Evolutionary conservation across 2,113 vertebrate species (phyloP).

Genomic region (Turdus rufiventris): DNA sequence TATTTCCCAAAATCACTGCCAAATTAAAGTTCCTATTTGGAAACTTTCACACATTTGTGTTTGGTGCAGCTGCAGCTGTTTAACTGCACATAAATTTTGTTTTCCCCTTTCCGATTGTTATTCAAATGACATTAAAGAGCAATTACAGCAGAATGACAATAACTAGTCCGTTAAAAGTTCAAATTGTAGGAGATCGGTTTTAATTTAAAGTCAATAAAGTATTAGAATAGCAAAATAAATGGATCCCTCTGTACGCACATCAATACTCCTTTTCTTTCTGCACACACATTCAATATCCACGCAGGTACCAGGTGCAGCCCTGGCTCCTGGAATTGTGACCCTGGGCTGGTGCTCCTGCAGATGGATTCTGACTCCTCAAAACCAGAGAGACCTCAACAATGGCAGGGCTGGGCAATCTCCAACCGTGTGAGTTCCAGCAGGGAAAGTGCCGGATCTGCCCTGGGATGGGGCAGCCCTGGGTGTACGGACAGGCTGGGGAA

Average conservation of each 20-base stretch:
- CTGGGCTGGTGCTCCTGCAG: background rate
- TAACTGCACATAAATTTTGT: conserved; percentile 66
- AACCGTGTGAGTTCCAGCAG: too few relatives aligned
- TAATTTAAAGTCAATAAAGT: conserved; percentile 55
- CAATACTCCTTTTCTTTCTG: background rate
- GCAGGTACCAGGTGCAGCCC: background rate
- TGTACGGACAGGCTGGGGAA: background rate
- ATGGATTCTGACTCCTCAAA: background rate
- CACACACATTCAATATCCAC: accelerated
- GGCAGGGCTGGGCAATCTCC: background rate
- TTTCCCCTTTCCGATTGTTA: conserved; percentile 53
- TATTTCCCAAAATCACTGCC: conserved; percentile 62
- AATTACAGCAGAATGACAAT: conserved; percentile 57
- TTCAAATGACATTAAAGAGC: conserved; percentile 56
- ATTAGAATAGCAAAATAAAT: conserved; percentile 1
- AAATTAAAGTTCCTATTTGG: conserved; percentile 64
- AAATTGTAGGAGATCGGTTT: conserved; percentile 21
- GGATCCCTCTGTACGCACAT: background rate
- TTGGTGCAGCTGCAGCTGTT: conserved; percentile 69
- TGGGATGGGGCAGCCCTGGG: background rate
- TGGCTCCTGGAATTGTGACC: background rate
- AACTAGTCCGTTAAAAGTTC: conserved; percentile 47
- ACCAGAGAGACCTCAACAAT: background rate
- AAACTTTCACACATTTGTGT: conserved; percentile 62
- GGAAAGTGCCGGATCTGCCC: background rate